Base-by-base conservation (phyloP, 2,888 invertebrate species). In the Platynereis dumerilii region DNA sequence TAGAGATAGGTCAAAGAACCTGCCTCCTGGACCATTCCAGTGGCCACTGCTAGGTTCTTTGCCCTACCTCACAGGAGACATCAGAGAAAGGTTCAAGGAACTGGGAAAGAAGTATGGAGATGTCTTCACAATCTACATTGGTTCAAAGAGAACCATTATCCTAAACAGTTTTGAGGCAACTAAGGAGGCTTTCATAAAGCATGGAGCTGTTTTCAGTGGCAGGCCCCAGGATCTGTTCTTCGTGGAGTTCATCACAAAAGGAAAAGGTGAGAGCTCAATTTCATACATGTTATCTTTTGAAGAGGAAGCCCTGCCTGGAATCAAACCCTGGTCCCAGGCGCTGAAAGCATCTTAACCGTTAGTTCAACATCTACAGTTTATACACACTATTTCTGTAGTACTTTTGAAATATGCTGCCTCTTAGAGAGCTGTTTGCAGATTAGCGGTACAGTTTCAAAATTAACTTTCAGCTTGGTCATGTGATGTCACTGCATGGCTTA, bases 151-250 rank as follows among this genome's bases (percentile, higher is more conserved):
- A 20, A 42, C 45, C 2, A 26, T 64, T 1, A 55, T 64, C 1
- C 42, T 64, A 15, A 48, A 52, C 42, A 64, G 58, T 22, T 64
- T 58, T 52, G 64, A 64, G n/a, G 64, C 53, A 3, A 64, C 58
- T 34, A 58, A 64, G 26, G 64, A 64, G 52, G 64, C 64, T 2
- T 64, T 58, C n/a, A 53, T 58, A 1, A 64, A 28, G 53, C 27
- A 52, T 26, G 52, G 52, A 10, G 44, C 48, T 15, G 29, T 58
- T 2, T 29, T 64, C 52, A 28, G 58, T 2, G 64, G 58, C 1
- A 22, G 64, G 42, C 64, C 64, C 1, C 61, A 61, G 55, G 61
- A 61, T 55, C 12, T 54, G 42, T 61, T 61, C 55, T 61, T 61
- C 39, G 27, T 61, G 1, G 52, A 39, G 42, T 53, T 39, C n/a